Evolutionary conservation across 2,797 vertebrate genomes (phyloP).

Genomic region (Forpus xanthops): DNA sequence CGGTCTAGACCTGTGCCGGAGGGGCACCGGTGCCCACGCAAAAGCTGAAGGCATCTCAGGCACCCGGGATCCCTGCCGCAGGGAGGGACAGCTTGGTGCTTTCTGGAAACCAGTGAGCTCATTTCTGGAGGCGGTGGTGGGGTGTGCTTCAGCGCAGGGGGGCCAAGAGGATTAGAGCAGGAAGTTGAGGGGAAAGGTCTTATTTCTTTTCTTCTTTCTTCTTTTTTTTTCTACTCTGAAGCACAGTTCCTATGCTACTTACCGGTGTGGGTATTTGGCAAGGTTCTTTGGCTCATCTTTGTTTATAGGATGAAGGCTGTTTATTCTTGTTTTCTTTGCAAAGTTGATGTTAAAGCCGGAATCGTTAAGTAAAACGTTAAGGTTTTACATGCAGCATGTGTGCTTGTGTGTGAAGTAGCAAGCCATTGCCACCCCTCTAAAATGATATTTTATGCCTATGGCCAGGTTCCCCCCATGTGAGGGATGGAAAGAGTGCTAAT

Average conservation of each 20-base stretch:
- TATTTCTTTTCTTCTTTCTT: background rate
- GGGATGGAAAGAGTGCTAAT: background rate
- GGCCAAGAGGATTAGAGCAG: background rate
- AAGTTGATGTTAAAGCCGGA: background rate
- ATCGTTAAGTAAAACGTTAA: background rate
- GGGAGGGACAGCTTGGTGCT: background rate
- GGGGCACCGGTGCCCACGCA: background rate
- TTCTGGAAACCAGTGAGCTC: slow-evolving; percentile 8
- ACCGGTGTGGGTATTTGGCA: background rate
- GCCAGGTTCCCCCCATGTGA: background rate
- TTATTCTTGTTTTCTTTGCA: background rate
- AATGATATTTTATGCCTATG: background rate
- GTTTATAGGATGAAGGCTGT: background rate
- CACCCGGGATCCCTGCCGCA: background rate
- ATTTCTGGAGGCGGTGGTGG: background rate
- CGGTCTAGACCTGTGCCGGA: rapidly evolving
- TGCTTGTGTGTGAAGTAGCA: background rate
- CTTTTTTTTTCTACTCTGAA: background rate
- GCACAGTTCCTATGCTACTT: background rate
- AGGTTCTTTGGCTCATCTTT: background rate
- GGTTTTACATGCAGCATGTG: background rate
- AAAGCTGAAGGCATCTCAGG: rapidly evolving
- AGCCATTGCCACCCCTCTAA: background rate
- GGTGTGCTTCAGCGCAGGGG: background rate
- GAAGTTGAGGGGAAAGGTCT: background rate